Evolutionary conservation across 2,113 vertebrate genomes (phyloP), one percentile per base, ranked within the genome.

Genomic region (Pelecanus crispus): DNA sequence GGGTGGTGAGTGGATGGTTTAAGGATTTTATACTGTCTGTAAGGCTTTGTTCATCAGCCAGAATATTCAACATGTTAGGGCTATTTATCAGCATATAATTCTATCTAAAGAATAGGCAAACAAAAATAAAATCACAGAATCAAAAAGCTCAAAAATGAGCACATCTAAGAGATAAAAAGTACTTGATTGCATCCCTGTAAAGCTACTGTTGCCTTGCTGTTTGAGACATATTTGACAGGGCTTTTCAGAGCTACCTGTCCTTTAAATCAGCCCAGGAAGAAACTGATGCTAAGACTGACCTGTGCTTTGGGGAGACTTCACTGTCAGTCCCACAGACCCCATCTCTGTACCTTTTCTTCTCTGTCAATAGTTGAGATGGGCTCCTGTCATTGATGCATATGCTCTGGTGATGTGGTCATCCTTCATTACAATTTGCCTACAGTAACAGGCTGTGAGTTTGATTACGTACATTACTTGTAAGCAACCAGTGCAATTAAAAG

Each of bases 351-450:
- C 17, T 49, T 14, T 53, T 62, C 18, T 6, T 58, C 32, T 65
- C 40, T 70, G 34, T 9, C 34, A 12, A 1, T 18, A 17, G 11
- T 11, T 50, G 34, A 47, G 26, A 5, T 40, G n/a, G 21, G 7
- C 4, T 65, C 6, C 13, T 42, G 24, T 12, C 1, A 2, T 34
- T 36, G 38, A 24, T 10, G 20, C n/a, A 9, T 0, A 0, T 24
- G 19, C 65, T 67, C 61, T 67, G 59, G 17, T 59, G 45, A 15
- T 70, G 28, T 32, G 11, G 8, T 13, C 53, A 18, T 38, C 58
- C 13, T 47, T 62, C 21, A 9, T 36, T 10, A 21, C n/a, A 40
- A 36, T 56, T 81, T 38, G 15, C 18, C 63, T 61, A 7, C 42
- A 38, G 44, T 9, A 74, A 10, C 21, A 47, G 67, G 24, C 56